phyloP scores from a whole-genome alignment of 2,113 vertebrate genomes.

The Calyptommatus sinebrachiatus region DNA sequence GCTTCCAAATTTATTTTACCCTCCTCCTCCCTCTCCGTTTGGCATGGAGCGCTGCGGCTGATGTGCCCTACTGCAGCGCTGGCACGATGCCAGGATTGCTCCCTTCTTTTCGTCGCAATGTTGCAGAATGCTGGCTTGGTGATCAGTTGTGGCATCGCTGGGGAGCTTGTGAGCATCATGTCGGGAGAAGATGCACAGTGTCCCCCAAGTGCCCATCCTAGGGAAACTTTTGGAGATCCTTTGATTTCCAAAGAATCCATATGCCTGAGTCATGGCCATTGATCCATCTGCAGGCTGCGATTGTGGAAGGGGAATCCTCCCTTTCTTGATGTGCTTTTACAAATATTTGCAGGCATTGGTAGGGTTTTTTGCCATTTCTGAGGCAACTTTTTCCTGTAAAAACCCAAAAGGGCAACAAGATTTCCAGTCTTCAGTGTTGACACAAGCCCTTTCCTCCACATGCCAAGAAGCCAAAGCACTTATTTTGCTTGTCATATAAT shows the following conservation, averaged over 20 bases:
- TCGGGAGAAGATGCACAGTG: too few relatives aligned
- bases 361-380: neutral
- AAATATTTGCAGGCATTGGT: neutral
- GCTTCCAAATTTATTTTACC: neutral
- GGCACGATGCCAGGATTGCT: conserved; percentile 45
- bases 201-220: too few relatives aligned
- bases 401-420: neutral
- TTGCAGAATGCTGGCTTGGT: conserved; percentile 3
- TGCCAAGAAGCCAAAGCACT: neutral
- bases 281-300: too few relatives aligned
- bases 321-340: neutral
- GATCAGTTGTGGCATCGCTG: neutral
- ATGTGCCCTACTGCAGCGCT: conserved; percentile 54
- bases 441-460: neutral
- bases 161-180: too few relatives aligned
- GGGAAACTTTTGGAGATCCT: neutral
- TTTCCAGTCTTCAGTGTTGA: too few relatives aligned
- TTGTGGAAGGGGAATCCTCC: neutral
- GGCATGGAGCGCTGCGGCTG: neutral
- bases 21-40: neutral
- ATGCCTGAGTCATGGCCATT: neutral
- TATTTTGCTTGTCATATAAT: neutral
- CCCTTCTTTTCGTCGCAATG: neutral
- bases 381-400: neutral
- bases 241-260: too few relatives aligned